Percentiles rank a stretch among this genome's conserved stretches.
phyloP scores from a whole-genome alignment of 2,113 vertebrate species.

The Ciconia maguari region DNA sequence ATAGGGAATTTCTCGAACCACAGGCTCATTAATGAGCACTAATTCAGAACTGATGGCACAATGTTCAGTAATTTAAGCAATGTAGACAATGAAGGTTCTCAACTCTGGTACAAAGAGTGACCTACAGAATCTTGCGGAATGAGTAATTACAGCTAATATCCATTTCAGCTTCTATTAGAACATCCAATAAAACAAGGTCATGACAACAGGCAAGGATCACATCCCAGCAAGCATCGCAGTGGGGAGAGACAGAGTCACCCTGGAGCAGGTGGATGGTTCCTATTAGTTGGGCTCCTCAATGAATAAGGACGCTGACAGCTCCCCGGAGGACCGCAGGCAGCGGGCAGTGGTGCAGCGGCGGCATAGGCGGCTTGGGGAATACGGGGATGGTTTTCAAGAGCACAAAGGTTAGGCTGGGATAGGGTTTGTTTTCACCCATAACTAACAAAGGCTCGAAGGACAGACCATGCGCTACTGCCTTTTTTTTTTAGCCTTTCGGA shows the following conservation, averaged over 20 bases:
- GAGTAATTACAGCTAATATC: conserved; percentile 79
- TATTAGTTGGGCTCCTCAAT: conserved; percentile 15
- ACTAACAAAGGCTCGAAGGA: conserved; percentile 9
- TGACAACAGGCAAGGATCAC: conserved; percentile 62
- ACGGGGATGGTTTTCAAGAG: neutral
- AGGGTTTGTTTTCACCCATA: neutral
- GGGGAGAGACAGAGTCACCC: conserved; percentile 58
- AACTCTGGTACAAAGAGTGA: conserved; percentile 72
- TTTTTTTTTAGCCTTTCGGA: neutral
- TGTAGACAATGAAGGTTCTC: conserved; percentile 76
- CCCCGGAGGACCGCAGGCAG: neutral
- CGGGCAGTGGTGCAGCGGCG: neutral
- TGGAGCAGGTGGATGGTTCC: conserved; percentile 63
- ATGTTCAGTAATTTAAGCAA: conserved; percentile 75
- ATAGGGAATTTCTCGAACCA: conserved; percentile 73
- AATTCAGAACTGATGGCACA: conserved; percentile 77
- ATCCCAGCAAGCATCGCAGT: conserved; percentile 36
- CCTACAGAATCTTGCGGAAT: conserved; percentile 70
- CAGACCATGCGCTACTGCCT: neutral
- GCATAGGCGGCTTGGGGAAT: neutral
- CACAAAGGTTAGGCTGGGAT: neutral
- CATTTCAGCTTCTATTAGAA: conserved; percentile 73
- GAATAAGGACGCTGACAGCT: conserved; percentile 60
- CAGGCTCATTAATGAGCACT: conserved; percentile 76
- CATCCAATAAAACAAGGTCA: conserved; percentile 76